These are phyloP conservation scores for Acanthisitta chloris DNA, from an alignment of 2,113 vertebrate genomes.

Conservation along the genomic window DNA sequence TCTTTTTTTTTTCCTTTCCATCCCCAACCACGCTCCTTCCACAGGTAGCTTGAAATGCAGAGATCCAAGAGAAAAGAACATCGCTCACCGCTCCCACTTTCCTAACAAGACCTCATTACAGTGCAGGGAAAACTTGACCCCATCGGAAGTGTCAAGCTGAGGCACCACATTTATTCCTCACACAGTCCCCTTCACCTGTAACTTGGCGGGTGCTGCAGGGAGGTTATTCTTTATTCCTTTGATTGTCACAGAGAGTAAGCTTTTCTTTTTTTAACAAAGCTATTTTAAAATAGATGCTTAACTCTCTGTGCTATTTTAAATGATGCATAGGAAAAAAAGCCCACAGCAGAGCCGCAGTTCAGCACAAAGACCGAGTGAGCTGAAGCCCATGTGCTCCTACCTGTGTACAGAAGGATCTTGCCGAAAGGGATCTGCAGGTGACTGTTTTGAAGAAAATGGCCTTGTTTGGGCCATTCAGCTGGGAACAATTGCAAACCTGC, in stretches of 20 bases:
- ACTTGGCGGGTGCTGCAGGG: neutral
- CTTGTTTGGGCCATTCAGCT: neutral
- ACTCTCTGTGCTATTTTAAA: constrained; percentile 54
- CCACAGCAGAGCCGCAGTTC: neutral
- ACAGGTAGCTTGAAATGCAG: constrained; percentile 45
- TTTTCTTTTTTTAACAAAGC: constrained; percentile 52
- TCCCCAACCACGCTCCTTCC: neutral
- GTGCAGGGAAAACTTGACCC: constrained; percentile 62
- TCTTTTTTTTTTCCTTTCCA: neutral
- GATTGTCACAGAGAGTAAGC: neutral
- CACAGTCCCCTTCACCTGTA: constrained; percentile 11
- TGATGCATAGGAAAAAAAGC: constrained; percentile 14
- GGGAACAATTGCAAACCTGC: neutral
- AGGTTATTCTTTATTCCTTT: constrained; percentile 45
- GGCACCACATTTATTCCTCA: constrained; percentile 49
- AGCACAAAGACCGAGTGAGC: neutral
- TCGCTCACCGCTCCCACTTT: constrained; percentile 28
- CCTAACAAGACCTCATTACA: constrained; percentile 71
- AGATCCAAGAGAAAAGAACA: constrained; percentile 65
- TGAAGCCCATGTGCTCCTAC: neutral
- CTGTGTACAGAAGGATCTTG: neutral
- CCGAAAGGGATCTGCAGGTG: neutral
- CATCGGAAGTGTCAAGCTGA: constrained; percentile 51
- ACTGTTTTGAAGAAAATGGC: neutral
- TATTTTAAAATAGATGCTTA: constrained; percentile 56